Evolutionary conservation across 2,113 vertebrate genomes (phyloP), one percentile per base, ranked within the genome.

Genomic region (Syngnathoides biaculeatus): DNA sequence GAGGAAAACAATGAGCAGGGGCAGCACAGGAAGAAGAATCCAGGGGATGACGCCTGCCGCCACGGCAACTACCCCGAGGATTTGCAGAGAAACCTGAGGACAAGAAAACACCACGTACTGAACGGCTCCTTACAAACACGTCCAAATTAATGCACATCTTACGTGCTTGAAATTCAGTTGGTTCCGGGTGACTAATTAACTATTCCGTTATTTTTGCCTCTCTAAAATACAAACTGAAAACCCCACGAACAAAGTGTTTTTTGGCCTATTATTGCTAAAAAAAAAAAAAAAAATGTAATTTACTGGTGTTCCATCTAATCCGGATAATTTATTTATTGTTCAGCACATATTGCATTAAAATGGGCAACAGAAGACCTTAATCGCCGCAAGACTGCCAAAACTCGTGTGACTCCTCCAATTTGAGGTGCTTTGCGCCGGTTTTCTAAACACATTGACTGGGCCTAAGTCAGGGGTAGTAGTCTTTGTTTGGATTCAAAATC

Each of bases 11-110:
- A 93, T 52, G 70, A 91, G 76, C 11, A 98, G 94, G 8, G 93
- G 93, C 53, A 94, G 12, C 69, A 96, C 87, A 0, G 93, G 93
- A 68, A 95, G 88, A 17, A 93, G 83, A 63, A 96, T 92, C 94
- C 94, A 95, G 35, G 94, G 96, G 70, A 96, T 94, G 67, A 95
- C 91, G 0, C 92, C 88, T 1, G 93, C 84, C 0, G 95, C 92
- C 74, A 98, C 93, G 0, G 88, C 83, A 1, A 97, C 79, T 67
- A 95, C 93, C 0, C 93, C 89, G 2, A 90, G 3, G 56, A 97
- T 93, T 82, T 94, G 92, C 8, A 98, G 91, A 65, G 93, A 88
- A 8, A 91, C 86, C 96, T 97, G 85, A 22, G n/a, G 14, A 39
- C 13, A 12, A 6, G 17, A 52, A 20, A 66, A 24, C 2, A 27